These are phyloP conservation scores for Acleris holmiana DNA, from an alignment of 2,888 invertebrate species.

Conservation along the genomic window DNA sequence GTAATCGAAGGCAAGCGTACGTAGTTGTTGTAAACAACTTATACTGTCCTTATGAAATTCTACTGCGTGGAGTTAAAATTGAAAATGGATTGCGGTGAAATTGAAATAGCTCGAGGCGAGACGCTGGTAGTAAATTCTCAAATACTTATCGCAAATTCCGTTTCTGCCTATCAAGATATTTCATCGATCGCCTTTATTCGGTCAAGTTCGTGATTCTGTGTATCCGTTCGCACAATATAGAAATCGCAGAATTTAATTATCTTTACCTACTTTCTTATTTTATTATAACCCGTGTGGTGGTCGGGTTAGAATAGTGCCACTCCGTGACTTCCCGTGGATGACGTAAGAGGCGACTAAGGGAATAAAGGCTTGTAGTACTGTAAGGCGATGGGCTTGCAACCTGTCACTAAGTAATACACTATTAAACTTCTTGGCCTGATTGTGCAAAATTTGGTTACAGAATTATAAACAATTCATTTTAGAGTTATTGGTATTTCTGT, in stretches of 20 bases:
- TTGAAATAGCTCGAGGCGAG: background rate
- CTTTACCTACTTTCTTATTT: background rate
- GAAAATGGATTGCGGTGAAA: constrained; percentile 6
- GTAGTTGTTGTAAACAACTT: constrained; percentile 46
- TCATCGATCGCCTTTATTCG: constrained; percentile 10
- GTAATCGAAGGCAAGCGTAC: constrained; percentile 46
- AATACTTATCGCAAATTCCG: constrained; percentile 26
- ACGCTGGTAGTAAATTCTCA: background rate
- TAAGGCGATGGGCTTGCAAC: too few species aligned
- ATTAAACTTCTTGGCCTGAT: too few species aligned
- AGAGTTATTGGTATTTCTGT: too few species aligned
- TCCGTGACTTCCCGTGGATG: too few species aligned
- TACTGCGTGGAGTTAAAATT: constrained; percentile 12
- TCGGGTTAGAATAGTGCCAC: too few species aligned
- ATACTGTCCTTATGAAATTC: constrained; percentile 1
- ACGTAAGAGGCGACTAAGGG: too few species aligned
- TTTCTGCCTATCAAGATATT: constrained; percentile 22
- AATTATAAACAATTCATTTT: too few species aligned
- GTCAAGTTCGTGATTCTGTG: background rate
- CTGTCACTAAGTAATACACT: too few species aligned
- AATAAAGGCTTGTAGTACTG: too few species aligned
- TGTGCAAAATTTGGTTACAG: too few species aligned
- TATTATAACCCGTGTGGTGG: too few species aligned
- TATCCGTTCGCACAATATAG: background rate
- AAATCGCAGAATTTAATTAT: background rate